Percentiles rank a stretch among this genome's conserved stretches.
These are phyloP conservation scores for Elephas maximus DNA, from an alignment of 2,113 vertebrate species.

Conservation along the genomic window DNA sequence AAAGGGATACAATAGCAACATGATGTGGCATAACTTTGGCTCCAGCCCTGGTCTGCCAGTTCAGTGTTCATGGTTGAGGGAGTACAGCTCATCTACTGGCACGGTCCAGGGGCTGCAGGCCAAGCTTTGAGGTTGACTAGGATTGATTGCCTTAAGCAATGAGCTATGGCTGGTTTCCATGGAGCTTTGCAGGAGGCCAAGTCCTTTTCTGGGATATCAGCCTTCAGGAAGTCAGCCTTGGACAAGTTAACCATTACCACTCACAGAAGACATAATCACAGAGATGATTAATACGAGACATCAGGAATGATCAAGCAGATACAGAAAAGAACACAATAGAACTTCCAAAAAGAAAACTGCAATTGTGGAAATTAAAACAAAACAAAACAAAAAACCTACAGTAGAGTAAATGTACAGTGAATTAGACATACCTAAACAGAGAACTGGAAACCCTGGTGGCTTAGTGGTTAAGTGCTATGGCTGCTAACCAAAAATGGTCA, in stretches of 20 bases:
- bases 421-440: not conserved
- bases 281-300: not conserved
- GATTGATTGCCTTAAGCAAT: conserved; percentile 26
- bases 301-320: not conserved
- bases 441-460: too few relatives aligned
- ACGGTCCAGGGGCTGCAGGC: not conserved
- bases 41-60: not conserved
- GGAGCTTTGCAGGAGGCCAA: conserved; percentile 14
- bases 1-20: not conserved
- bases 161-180: conserved; percentile 27
- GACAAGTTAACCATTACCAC: not conserved
- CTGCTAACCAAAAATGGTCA: too few relatives aligned
- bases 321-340: conserved; percentile 5
- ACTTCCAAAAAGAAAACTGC: not conserved
- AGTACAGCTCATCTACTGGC: not conserved
- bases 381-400: not conserved
- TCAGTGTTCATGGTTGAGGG: conserved; percentile 42
- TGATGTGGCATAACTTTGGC: conserved; percentile 22
- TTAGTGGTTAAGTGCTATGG: too few relatives aligned
- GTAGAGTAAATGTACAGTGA: not conserved
- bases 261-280: not conserved
- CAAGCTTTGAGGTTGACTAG: conserved; percentile 27
- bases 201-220: not conserved
- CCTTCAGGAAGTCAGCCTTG: not conserved
- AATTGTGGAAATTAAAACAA: not conserved